Conservation (phyloP, 2,888 invertebrate genomes). For the Shargacucullia verbasci region DNA sequence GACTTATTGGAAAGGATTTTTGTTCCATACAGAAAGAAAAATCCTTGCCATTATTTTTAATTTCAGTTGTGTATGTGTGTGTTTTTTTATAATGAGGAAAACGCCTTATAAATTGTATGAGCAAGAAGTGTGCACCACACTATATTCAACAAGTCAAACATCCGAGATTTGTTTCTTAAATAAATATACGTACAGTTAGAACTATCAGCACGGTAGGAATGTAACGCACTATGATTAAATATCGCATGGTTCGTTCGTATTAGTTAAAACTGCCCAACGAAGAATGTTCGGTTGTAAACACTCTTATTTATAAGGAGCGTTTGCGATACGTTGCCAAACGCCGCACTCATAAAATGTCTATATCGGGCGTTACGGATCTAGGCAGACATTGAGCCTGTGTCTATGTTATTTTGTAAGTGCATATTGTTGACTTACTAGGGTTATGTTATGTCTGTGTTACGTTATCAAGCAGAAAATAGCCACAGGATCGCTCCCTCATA, state of each 20-base stretch:
- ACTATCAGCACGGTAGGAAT: neutral
- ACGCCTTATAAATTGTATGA: slow-evolving; percentile 8
- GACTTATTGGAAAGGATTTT: too few species aligned
- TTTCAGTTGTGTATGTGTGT: too few species aligned
- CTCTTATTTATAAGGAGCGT: slow-evolving; percentile 22
- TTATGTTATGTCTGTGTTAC: too few species aligned
- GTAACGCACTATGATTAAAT: slow-evolving; percentile 9
- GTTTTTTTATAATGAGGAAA: too few species aligned
- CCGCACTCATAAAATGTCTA: slow-evolving; percentile 13
- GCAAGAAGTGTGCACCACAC: slow-evolving; percentile 5
- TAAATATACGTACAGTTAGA: neutral
- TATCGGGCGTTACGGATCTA: slow-evolving; percentile 1
- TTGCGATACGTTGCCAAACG: slow-evolving; percentile 20
- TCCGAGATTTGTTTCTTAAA: neutral
- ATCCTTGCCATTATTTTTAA: too few species aligned
- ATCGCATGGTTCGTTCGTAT: slow-evolving; percentile 13
- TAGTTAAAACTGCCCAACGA: slow-evolving; percentile 23
- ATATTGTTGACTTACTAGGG: slow-evolving; percentile 1
- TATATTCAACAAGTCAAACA: neutral
- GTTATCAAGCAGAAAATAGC: too few species aligned
- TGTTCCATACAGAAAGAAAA: too few species aligned
- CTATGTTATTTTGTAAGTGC: slow-evolving; percentile 20
- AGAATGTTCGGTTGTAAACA: slow-evolving; percentile 35
- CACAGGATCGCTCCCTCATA: too few species aligned
- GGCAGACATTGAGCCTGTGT: slow-evolving; percentile 6